phyloP scores from a whole-genome alignment of 2,797 vertebrate genomes.

The Labeo calbasu region DNA sequence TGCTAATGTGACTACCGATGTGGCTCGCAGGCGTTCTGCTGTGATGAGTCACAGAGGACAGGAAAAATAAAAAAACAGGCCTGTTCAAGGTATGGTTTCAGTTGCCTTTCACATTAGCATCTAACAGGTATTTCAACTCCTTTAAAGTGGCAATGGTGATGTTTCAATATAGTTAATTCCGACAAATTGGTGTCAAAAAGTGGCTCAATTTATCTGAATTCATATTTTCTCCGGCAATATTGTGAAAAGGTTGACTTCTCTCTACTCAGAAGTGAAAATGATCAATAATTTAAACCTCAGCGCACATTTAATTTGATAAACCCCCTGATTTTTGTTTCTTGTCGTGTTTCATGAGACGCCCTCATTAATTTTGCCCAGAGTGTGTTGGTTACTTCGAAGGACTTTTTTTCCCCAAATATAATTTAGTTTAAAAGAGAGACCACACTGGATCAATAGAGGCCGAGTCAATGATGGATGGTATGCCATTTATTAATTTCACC shows the following conservation, averaged over 20 bases:
- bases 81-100: slow-evolving; percentile 30
- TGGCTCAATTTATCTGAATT: not conserved
- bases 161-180: not conserved
- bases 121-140: not conserved
- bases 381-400: slow-evolving; percentile 46
- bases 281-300: slow-evolving; percentile 1
- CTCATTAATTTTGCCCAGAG: slow-evolving; percentile 29
- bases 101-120: slow-evolving; percentile 10
- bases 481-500: slow-evolving; percentile 81
- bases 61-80: slow-evolving; percentile 60
- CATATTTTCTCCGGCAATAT: not conserved
- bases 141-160: not conserved
- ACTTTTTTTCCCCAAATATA: slow-evolving; percentile 76
- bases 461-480: slow-evolving; percentile 81
- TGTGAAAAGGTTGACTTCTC: not conserved
- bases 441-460: slow-evolving; percentile 77
- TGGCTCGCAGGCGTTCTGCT: slow-evolving; percentile 65
- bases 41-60: slow-evolving; percentile 64
- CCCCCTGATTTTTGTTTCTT: slow-evolving; percentile 12
- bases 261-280: not conserved
- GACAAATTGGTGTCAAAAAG: not conserved
- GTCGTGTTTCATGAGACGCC: not conserved
- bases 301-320: slow-evolving; percentile 8
- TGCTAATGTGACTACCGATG: slow-evolving; percentile 59
- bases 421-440: slow-evolving; percentile 81